phyloP scores from a whole-genome alignment of 2,888 invertebrate species.

The Plusia festucae region DNA sequence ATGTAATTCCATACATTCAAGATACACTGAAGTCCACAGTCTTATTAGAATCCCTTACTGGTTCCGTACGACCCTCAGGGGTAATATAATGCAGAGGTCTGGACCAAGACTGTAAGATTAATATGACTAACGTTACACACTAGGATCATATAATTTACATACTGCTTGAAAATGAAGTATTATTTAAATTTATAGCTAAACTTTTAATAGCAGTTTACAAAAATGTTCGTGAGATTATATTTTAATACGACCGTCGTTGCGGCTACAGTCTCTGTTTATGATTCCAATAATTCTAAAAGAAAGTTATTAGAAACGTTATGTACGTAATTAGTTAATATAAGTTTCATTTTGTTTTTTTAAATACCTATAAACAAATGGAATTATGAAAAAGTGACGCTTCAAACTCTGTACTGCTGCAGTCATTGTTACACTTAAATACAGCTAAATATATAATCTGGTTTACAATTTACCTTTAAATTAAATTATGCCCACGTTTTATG shows the following conservation, averaged over 20 bases:
- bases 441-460: not conserved
- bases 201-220: not conserved
- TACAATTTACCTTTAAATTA: slow-evolving; percentile 12
- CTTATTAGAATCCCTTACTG: not conserved
- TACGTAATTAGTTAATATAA: no score
- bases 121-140: not conserved
- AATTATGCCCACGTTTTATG: slow-evolving; percentile 16
- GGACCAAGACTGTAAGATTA: not conserved
- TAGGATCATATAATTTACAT: not conserved
- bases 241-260: no score
- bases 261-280: no score
- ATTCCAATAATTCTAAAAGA: no score
- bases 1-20: not conserved
- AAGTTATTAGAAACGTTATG: no score
- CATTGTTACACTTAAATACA: not conserved
- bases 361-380: no score
- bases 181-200: not conserved
- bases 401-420: no score
- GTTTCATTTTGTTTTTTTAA: no score
- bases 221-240: no score
- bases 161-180: not conserved
- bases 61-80: not conserved
- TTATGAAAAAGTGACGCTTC: no score
- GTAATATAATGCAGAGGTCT: not conserved
- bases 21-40: not conserved